Evolutionary conservation across 2,797 vertebrate species (phyloP), one percentile per base, ranked within the genome.

Genomic region (Hypotaenidia okinawae): DNA sequence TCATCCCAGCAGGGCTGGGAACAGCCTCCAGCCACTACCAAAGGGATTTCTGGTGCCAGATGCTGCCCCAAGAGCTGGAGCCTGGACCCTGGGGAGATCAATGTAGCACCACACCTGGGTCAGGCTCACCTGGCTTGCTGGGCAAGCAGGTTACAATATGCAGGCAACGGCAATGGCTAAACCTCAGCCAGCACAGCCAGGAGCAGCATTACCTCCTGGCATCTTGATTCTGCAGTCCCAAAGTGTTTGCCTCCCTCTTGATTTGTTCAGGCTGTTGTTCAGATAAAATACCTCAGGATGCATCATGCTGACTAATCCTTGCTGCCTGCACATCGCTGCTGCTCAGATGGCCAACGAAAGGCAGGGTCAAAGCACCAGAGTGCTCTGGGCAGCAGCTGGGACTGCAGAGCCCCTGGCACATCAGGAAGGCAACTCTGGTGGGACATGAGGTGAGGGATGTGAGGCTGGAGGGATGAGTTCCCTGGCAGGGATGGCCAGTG

Each of bases 341-440:
- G 0, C 62, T 64, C 37, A 11, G 17, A n/a, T 5, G 33, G 37
- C 64, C 23, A 19, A 27, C 41, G 33, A 8, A 16, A 47, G 70
- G 55, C 49, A 15, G 8, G 35, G 16, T 6, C 11, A 37, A 70
- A 79, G 35, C 28, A 12, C 13, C 16, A 2, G 19, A 64, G 51
- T 41, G 58, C 84, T 51, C 72, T 24, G 54, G 23, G 63, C 77
- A 51, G 57, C 37, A 27, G 28, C 6, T 0, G 5, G 11, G 54
- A 28, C 43, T 14, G 59, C 54, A 70, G 79, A 19, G 1, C 0
- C 49, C 52, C 30, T 6, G 5, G 15, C 11, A 0, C 3, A 4
- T 16, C 0, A 10, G 52, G 49, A 59, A 25, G 23, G 62, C 83
- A 70, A 74, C 52, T 57, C 35, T 28, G 9, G 67, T 1, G 2